phyloP scores from a whole-genome alignment of 2,113 vertebrate genomes.

The Neogale vison region DNA sequence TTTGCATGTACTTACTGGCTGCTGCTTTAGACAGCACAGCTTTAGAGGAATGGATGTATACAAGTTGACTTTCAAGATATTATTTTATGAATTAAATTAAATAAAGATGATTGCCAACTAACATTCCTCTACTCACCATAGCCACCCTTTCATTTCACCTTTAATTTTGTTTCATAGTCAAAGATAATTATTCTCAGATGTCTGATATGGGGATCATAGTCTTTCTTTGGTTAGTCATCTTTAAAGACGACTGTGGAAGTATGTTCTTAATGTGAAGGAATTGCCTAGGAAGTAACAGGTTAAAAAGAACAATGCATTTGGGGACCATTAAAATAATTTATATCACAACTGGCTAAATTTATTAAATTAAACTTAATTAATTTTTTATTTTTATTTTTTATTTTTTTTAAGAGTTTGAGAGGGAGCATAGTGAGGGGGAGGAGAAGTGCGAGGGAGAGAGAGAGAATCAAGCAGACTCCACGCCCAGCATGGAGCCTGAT shows the following conservation, averaged over 20 bases:
- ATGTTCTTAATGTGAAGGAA: not conserved
- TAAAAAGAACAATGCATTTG: not conserved
- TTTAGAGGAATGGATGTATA: not conserved
- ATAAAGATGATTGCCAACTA: not conserved
- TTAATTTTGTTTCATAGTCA: not conserved
- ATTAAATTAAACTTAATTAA: not conserved
- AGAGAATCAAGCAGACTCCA: not conserved
- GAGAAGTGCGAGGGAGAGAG: not conserved
- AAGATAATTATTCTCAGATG: not conserved
- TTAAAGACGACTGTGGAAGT: not conserved
- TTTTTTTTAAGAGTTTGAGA: not conserved
- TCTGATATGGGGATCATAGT: not conserved
- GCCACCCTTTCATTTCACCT: not conserved
- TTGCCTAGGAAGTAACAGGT: not conserved
- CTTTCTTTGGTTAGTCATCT: not conserved
- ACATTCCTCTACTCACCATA: not conserved
- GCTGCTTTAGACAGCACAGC: not conserved
- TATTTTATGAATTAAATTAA: not conserved
- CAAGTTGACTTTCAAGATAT: not conserved
- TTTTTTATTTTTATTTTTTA: not conserved
- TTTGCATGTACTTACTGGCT: accelerated
- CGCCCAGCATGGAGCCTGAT: not conserved
- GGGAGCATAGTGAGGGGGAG: not conserved
- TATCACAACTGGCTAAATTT: not conserved
- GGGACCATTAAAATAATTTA: not conserved